Base-by-base conservation (phyloP, 1,140 invertebrate species). In the Phocides pigmalion region DNA sequence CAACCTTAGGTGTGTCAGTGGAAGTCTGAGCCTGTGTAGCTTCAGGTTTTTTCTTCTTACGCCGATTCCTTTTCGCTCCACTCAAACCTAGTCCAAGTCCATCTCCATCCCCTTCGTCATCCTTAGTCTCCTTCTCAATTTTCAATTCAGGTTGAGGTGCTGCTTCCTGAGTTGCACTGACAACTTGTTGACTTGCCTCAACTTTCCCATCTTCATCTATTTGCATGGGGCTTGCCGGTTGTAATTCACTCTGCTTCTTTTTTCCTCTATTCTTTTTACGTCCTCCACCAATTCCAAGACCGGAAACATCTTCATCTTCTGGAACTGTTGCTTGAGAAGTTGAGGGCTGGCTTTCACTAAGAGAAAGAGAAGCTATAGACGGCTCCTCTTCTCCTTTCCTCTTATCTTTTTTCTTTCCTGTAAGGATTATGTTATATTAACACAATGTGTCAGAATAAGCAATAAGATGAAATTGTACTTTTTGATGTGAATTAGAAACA, bases 361-460 rank as follows among this genome's bases (percentile, higher is more conserved):
- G 3, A 5, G n/a, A 12, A 9, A 56, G 39, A 58, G 65, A 42
- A 4, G 54, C 62, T 44, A 64, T 11, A 6, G 65, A 22, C 12
- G 64, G 49, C 19, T 62, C 37, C 15, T 63, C 54, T 22, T 68
- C 65, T 63, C 70, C 37, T 74, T 28, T 28, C 9, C 9, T 70
- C 44, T 72, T 72, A 19, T 66, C 73, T 46, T 81, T 83, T 42
- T 86, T 86, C 58, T 80, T 82, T 11, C 76, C 81, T 79, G 51
- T 39, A 66, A 41, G 12, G 5, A 35, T 35, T 35, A 35, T n/a
- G n/a, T n/a, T n/a, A n/a, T n/a, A n/a, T n/a, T n/a, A n/a, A n/a
- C n/a, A n/a, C n/a, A n/a, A n/a, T n/a, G n/a, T n/a, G n/a, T n/a
- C n/a, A n/a, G n/a, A n/a, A n/a, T n/a, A 35, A 5, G 32, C 2